Conservation (phyloP, 1,140 invertebrate genomes). For the Latrodectus geometricus region DNA sequence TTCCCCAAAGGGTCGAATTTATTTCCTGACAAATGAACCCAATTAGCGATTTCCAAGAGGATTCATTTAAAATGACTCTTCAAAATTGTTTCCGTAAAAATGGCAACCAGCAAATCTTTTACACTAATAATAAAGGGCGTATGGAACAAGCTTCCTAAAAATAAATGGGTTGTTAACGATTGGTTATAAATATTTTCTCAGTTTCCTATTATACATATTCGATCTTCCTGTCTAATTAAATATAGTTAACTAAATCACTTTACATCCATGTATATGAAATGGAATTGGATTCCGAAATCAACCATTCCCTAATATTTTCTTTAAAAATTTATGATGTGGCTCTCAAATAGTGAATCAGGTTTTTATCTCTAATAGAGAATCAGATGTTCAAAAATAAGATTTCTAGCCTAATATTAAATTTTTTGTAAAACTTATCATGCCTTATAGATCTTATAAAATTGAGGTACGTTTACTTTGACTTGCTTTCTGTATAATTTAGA, state of each 20-base stretch:
- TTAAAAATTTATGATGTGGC: not conserved
- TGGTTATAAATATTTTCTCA: not conserved
- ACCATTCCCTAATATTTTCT: not conserved
- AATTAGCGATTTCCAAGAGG: not conserved
- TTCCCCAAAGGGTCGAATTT: not conserved
- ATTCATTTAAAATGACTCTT: not conserved
- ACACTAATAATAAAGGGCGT: not conserved
- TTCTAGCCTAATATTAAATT: too few relatives aligned
- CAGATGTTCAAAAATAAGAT: too few relatives aligned
- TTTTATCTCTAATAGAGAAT: too few relatives aligned
- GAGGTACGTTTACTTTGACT: too few relatives aligned
- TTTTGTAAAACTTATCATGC: too few relatives aligned
- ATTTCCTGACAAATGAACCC: constrained; percentile 5
- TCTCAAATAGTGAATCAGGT: too few relatives aligned
- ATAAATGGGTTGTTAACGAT: not conserved
- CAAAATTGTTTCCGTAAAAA: not conserved
- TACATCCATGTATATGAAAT: not conserved
- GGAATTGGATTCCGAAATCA: not conserved
- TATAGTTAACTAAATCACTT: not conserved
- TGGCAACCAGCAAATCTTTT: not conserved
- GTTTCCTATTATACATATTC: constrained; percentile 1
- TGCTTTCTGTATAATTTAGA: too few relatives aligned
- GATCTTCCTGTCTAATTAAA: not conserved
- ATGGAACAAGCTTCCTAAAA: not conserved
- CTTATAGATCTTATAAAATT: too few relatives aligned